Percentiles rank a stretch among this genome's conserved stretches.
Evolutionary conservation across 64 coral and sea anemone species (phyloP).

Genomic region (Orbicella faveolata): DNA sequence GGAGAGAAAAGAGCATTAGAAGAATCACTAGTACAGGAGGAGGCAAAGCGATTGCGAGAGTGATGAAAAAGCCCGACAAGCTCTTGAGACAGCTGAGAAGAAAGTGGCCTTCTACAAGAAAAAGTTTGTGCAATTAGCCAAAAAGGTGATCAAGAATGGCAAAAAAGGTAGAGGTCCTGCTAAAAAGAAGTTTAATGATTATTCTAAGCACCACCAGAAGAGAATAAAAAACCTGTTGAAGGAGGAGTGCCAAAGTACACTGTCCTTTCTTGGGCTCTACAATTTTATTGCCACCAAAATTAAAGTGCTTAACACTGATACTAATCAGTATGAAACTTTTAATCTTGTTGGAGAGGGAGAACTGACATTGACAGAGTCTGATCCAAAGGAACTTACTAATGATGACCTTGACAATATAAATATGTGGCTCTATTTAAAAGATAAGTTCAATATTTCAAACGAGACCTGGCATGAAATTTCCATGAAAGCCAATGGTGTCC

Average conservation of each 20-base stretch:
- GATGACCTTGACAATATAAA: slow-evolving; percentile 54
- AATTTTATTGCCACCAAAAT: slow-evolving; percentile 57
- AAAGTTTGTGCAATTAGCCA: slow-evolving; percentile 7
- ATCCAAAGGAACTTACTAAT: slow-evolving; percentile 47
- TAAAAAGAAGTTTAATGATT: slow-evolving; percentile 21
- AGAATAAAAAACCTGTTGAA: slow-evolving; percentile 40
- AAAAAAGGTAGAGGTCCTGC: slow-evolving; percentile 36
- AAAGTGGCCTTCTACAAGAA: slow-evolving; percentile 23
- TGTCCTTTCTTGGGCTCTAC: slow-evolving; percentile 40
- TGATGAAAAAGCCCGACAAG: slow-evolving; percentile 34
- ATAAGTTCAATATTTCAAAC: slow-evolving; percentile 63
- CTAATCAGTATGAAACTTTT: slow-evolving; percentile 31
- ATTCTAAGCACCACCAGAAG: slow-evolving; percentile 27
- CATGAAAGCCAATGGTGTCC: slow-evolving; percentile 47
- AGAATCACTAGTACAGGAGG: slow-evolving; percentile 32
- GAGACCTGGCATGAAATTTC: slow-evolving; percentile 69
- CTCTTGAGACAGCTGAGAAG: slow-evolving; percentile 29
- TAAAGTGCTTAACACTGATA: slow-evolving; percentile 53
- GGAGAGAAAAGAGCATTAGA: slow-evolving; percentile 35
- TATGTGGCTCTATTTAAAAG: slow-evolving; percentile 51
- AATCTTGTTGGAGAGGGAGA: slow-evolving; percentile 27
- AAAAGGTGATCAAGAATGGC: not conserved
- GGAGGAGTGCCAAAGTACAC: slow-evolving; percentile 35
- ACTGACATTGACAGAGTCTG: not conserved
- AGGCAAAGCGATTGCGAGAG: slow-evolving; percentile 16